These are phyloP conservation scores for Carcina quercana DNA, from an alignment of 2,888 invertebrate species.

Conservation along the genomic window DNA sequence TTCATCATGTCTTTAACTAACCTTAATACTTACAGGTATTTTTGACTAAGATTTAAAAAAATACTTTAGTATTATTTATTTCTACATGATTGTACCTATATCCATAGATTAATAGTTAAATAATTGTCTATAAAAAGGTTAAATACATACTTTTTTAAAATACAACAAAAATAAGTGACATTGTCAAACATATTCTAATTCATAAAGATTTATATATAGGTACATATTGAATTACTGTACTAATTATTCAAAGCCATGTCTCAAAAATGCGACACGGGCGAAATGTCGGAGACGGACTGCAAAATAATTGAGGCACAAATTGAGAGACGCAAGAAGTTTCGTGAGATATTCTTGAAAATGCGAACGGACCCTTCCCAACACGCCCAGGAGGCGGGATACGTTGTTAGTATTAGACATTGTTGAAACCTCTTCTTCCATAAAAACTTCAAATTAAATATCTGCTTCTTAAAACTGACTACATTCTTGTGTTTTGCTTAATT, in stretches of 20 bases:
- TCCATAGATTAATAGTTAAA: not conserved
- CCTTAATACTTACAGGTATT: no score
- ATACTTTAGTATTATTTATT: no score
- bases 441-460: no score
- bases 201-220: not conserved
- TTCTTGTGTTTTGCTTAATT: no score
- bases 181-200: not conserved
- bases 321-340: conserved; percentile 69
- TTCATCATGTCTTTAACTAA: no score
- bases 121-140: not conserved
- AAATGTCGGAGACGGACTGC: conserved; percentile 62
- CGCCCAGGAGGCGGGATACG: conserved; percentile 76
- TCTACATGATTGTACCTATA: no score
- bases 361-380: conserved; percentile 80
- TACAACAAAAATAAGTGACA: no score
- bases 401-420: conserved; percentile 72
- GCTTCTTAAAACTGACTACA: no score
- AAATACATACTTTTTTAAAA: not conserved
- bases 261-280: conserved; percentile 42
- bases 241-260: conserved; percentile 1
- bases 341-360: conserved; percentile 80
- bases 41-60: no score
- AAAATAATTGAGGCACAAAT: conserved; percentile 75
- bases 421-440: no score
- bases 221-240: not conserved